Evolutionary conservation across 2,888 invertebrate genomes (phyloP).

Genomic region (Tiliacea citrago): DNA sequence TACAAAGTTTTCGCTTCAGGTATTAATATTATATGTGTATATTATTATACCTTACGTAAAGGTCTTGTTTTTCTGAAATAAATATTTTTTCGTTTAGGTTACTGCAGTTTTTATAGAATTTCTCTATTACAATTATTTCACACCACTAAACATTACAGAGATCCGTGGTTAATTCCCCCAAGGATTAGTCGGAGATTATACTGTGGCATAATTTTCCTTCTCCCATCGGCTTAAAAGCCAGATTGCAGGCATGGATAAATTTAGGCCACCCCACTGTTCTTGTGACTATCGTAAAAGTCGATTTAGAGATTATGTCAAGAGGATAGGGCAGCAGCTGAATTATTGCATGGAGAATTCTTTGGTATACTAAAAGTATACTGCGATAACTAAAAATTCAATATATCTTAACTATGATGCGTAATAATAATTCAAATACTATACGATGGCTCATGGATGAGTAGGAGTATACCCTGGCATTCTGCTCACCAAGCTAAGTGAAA

Average conservation of each 20-base stretch:
- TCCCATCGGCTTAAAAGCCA: slow-evolving; percentile 56
- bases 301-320: slow-evolving; percentile 44
- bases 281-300: slow-evolving; percentile 47
- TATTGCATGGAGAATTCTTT: slow-evolving; percentile 18
- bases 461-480: not conserved
- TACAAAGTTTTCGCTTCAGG: too few relatives aligned
- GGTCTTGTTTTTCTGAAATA: not conserved
- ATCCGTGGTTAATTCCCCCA: slow-evolving; percentile 34
- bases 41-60: too few relatives aligned
- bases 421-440: not conserved
- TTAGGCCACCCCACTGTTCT: slow-evolving; percentile 48
- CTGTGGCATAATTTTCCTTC: slow-evolving; percentile 50
- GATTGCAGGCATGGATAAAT: slow-evolving; percentile 59
- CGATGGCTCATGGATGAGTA: not conserved
- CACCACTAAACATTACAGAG: slow-evolving; percentile 28
- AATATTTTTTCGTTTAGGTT: not conserved
- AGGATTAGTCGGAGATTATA: slow-evolving; percentile 49
- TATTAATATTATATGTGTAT: too few relatives aligned
- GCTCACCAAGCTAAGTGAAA: not conserved
- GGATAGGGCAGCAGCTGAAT: not conserved
- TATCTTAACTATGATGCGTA: not conserved
- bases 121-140: slow-evolving; percentile 5
- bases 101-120: not conserved
- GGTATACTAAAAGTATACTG: not conserved
- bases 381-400: not conserved